Evolutionary conservation across 2,113 vertebrate genomes (phyloP).

Genomic region (Isurus oxyrinchus): DNA sequence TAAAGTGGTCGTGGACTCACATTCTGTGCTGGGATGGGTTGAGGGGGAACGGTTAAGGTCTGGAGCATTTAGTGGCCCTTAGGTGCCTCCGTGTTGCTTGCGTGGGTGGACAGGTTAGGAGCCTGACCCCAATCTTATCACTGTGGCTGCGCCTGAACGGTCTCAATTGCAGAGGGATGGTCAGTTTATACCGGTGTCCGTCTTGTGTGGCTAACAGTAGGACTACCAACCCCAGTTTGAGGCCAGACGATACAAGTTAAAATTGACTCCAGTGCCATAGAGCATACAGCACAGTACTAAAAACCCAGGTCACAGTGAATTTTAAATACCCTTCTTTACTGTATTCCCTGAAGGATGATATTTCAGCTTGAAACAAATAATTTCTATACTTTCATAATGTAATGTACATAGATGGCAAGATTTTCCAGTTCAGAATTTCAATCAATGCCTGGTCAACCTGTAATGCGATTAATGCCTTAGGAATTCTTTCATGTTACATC

Average conservation of each 20-base stretch:
- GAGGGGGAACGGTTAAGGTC: too few species aligned
- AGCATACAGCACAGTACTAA: background rate
- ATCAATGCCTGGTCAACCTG: conserved; percentile 1
- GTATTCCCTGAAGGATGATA: background rate
- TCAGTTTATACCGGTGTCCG: too few species aligned
- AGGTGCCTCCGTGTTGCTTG: too few species aligned
- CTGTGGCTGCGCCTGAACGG: too few species aligned
- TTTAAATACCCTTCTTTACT: background rate
- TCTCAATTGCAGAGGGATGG: too few species aligned
- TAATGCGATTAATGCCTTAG: background rate
- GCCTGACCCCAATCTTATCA: too few species aligned
- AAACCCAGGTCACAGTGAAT: background rate
- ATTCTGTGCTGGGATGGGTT: too few species aligned
- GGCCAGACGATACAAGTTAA: background rate
- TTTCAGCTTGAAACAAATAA: background rate
- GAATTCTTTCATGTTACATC: background rate
- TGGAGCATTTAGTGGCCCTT: too few species aligned
- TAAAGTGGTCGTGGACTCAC: too few species aligned
- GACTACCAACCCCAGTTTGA: background rate
- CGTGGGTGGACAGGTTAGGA: too few species aligned
- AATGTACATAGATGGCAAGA: background rate
- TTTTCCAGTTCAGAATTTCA: background rate
- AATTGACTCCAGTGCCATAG: background rate
- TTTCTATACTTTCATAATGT: background rate
- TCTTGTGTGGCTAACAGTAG: background rate